Evolutionary conservation across 2,888 invertebrate species (phyloP).

Genomic region (Brachypalpus laphriformis): DNA sequence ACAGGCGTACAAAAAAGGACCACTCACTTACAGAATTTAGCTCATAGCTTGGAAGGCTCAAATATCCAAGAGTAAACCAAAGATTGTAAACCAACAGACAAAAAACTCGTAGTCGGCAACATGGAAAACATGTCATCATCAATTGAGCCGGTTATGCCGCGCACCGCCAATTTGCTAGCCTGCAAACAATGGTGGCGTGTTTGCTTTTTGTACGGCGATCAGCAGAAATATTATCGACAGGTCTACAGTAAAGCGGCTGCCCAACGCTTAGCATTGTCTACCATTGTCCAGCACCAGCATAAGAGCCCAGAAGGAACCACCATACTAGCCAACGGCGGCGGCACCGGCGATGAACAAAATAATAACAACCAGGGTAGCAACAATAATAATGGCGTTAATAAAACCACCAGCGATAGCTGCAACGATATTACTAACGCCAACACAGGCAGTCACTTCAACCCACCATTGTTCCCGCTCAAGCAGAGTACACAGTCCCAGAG

Average conservation of each 20-base stretch:
- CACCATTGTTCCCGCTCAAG: constrained; percentile 74
- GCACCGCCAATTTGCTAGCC: constrained; percentile 89
- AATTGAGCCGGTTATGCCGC: constrained; percentile 82
- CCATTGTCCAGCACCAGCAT: constrained; percentile 71
- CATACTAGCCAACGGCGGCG: constrained; percentile 67
- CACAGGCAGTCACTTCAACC: constrained; percentile 64
- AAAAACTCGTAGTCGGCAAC: constrained; percentile 75
- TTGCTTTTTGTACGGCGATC: constrained; percentile 94
- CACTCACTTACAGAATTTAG: constrained; percentile 51
- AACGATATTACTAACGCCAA: constrained; percentile 67
- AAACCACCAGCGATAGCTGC: constrained; percentile 62
- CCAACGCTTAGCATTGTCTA: constrained; percentile 83
- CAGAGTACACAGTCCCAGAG: constrained; percentile 67
- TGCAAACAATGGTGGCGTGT: constrained; percentile 96
- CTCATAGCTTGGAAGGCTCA: constrained; percentile 16
- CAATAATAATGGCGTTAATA: constrained; percentile 65
- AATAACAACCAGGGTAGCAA: constrained; percentile 73
- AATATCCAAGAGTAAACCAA: constrained; percentile 57
- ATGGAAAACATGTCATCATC: constrained; percentile 80
- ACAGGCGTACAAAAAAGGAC: constrained; percentile 14
- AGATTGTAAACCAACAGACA: constrained; percentile 69
- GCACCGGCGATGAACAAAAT: constrained; percentile 76
- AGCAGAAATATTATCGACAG: constrained; percentile 93
- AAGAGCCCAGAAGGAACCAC: constrained; percentile 51
- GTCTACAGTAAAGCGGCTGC: constrained; percentile 86